Evolutionary conservation across 1,140 invertebrate genomes (phyloP), one percentile per base, ranked within the genome.

Genomic region (Cyclina sinensis): DNA sequence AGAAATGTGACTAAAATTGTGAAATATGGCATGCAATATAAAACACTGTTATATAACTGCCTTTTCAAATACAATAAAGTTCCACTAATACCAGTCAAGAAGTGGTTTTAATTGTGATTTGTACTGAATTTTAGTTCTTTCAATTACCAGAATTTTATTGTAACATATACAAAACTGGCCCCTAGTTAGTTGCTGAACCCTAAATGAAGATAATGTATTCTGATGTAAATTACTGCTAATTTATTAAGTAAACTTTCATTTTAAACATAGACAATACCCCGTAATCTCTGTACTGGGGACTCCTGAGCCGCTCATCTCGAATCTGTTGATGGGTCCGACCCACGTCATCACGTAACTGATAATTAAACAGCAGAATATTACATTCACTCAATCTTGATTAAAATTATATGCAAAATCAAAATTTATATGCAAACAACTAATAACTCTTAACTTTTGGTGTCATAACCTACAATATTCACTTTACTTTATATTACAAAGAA

Each of bases 301-400:
- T 87, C 88, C 91, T 74, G 9, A 86, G 73, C 74, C 90, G 89
- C 48, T 94, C 94, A 27, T 92, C 91, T 68, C 90, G 62, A 30
- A 94, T 89, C 74, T 92, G 88, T 48, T 93, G 91, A 18, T 92
- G 86, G 9, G 94, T 94, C 62, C 88, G 86, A 43, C 92, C 92
- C 2, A 94, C 88, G 57, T 94, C 93, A 59, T 92, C 92, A 74
- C 93, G 85, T 62, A 94, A 87, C 94, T 94, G 68, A 14, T 84
- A 76, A 76, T 81, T n/a, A n/a, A n/a, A n/a, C n/a, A n/a, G n/a
- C n/a, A n/a, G n/a, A n/a, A n/a, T n/a, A n/a, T n/a, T n/a, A n/a
- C n/a, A n/a, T n/a, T n/a, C n/a, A n/a, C n/a, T n/a, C n/a, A n/a
- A n/a, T n/a, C n/a, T n/a, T n/a, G n/a, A n/a, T n/a, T n/a, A n/a